Conservation (phyloP, 2,888 invertebrate genomes). For the Anticlea derivata region DNA sequence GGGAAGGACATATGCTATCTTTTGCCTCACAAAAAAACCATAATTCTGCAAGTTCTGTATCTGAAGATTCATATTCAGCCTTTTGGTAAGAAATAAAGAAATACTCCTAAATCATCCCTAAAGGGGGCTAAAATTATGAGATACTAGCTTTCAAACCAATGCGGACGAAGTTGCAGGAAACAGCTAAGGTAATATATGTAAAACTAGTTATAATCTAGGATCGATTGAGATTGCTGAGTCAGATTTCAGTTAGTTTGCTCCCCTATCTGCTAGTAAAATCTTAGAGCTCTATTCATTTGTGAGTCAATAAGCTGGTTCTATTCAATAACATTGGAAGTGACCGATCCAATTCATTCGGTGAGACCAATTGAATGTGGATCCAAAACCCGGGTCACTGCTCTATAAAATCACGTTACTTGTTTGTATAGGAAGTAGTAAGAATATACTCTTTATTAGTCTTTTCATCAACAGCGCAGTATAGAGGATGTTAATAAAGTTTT, state of each 20-base stretch:
- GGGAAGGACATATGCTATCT: no score
- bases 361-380: constrained; percentile 54
- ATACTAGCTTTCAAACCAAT: no score
- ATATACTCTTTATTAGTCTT: background rate
- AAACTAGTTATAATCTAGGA: no score
- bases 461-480: background rate
- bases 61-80: no score
- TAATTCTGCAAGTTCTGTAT: no score
- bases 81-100: no score
- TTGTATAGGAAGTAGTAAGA: background rate
- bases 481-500: background rate
- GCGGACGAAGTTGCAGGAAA: no score
- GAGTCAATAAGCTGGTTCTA: constrained; percentile 41
- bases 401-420: constrained; percentile 37
- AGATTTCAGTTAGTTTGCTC: constrained; percentile 1
- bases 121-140: no score
- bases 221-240: background rate
- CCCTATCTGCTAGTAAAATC: constrained; percentile 11
- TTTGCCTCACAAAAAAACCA: no score
- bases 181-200: no score
- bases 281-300: constrained; percentile 40
- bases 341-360: constrained; percentile 38
- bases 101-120: no score
- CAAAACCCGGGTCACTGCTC: constrained; percentile 34
- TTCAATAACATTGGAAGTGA: constrained; percentile 41